phyloP scores from a whole-genome alignment of 2,113 vertebrate species.

The Salvelinus alpinus region DNA sequence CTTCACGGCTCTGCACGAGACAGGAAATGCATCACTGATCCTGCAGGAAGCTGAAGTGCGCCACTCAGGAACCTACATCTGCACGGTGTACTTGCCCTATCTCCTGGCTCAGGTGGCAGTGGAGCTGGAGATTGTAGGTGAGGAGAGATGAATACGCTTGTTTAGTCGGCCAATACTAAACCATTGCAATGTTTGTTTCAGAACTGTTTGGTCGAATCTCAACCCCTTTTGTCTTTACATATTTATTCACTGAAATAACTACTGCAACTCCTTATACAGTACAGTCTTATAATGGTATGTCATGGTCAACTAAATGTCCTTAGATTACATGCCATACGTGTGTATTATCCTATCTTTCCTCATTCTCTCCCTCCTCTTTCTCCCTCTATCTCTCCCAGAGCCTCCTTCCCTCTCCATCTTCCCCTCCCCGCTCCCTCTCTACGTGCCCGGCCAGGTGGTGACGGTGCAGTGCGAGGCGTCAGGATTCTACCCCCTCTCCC shows the following conservation, averaged over 20 bases:
- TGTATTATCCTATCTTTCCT: not conserved
- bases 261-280: not conserved
- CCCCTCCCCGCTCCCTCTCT: slow-evolving; percentile 64
- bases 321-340: not conserved
- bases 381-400: slow-evolving; percentile 36
- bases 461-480: slow-evolving; percentile 74
- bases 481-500: slow-evolving; percentile 76
- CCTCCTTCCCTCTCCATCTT: slow-evolving; percentile 51
- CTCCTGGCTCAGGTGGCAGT: slow-evolving; percentile 80
- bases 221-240: not conserved
- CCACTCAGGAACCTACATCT: slow-evolving; percentile 83
- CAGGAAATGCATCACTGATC: slow-evolving; percentile 77
- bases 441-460: slow-evolving; percentile 59
- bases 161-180: not conserved
- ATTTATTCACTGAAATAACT: not conserved
- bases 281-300: not conserved
- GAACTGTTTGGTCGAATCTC: slow-evolving; percentile 41
- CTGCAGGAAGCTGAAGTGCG: slow-evolving; percentile 69
- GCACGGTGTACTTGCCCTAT: slow-evolving; percentile 80
- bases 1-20: slow-evolving; percentile 66
- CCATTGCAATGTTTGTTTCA: not conserved
- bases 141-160: slow-evolving; percentile 27
- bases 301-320: not conserved
- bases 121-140: slow-evolving; percentile 79
- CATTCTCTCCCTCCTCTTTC: not conserved